Base-by-base conservation (phyloP, 2,888 invertebrate genomes). In the Tethea ocularis region DNA sequence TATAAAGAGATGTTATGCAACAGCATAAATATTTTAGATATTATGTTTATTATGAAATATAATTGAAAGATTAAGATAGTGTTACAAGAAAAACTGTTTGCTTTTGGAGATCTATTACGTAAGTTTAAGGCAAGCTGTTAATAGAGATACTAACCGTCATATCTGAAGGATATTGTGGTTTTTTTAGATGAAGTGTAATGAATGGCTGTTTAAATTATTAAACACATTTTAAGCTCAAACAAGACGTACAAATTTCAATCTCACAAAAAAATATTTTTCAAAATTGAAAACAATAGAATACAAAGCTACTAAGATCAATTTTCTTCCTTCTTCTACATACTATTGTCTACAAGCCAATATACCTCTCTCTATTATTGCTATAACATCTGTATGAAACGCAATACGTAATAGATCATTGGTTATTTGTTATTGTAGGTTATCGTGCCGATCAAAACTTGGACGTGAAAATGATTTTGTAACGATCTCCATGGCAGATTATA, bases 1-100 rank as follows among this genome's bases (percentile, higher is more conserved):
- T 46, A 20, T 46, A 46, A 46, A 46, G 46, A 46, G 10, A 54
- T 67, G 73, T 84, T 82, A 82, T 80, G 84, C 81, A 83, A 84
- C 75, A 67, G 66, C 67, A 80, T 82, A 83, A 77, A 82, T 83
- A 75, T 75, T 11, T 60, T 58, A 61, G 71, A 74, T 73, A 78
- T 74, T 75, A 75, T 71, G 74, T 76, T 73, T 67, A 74, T 78
- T 75, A 74, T 78, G 74, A 77, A 73, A 84, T 78, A 78, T 76
- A 78, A 83, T 86, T 80, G 73, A 75, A 65, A 84, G 87, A 87
- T 87, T 75, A 64, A 87, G 87, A 87, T 87, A 83, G 71, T 69
- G 72, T 66, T 71, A 67, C 69, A 61, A 67, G 69, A 77, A 72
- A 68, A 74, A 74, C 74, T 73, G 60, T 68, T 66, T 68, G 60